phyloP scores from a whole-genome alignment of 2,113 vertebrate genomes.

The Corythaixoides concolor region DNA sequence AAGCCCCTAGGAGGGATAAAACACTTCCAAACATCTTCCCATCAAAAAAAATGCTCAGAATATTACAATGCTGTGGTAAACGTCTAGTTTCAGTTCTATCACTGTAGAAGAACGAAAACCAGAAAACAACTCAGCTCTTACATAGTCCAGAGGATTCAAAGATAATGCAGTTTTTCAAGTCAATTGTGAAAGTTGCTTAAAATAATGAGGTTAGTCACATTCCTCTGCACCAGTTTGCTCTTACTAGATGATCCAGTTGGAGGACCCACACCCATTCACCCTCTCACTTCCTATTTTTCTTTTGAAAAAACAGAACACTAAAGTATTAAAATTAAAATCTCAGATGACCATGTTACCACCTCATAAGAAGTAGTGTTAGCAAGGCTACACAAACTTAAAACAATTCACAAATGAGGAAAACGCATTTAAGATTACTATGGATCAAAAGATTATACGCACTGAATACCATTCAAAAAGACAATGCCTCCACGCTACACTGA shows the following conservation, averaged over 20 bases:
- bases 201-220: background rate
- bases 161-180: background rate
- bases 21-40: background rate
- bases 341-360: background rate
- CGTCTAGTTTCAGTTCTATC: background rate
- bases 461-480: background rate
- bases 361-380: background rate
- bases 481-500: background rate
- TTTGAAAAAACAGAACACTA: background rate
- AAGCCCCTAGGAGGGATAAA: background rate
- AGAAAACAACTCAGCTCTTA: background rate
- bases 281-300: background rate
- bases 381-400: background rate
- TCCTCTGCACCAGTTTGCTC: background rate
- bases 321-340: background rate
- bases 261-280: background rate
- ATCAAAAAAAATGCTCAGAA: background rate
- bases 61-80: background rate
- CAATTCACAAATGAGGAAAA: background rate
- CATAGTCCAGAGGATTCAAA: background rate
- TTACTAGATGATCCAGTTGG: background rate
- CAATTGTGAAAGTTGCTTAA: background rate
- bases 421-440: background rate
- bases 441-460: background rate
- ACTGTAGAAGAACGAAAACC: background rate